Evolutionary conservation across 2,797 vertebrate species (phyloP), one percentile per base, ranked within the genome.

Genomic region (Gymnopithys bicolor): DNA sequence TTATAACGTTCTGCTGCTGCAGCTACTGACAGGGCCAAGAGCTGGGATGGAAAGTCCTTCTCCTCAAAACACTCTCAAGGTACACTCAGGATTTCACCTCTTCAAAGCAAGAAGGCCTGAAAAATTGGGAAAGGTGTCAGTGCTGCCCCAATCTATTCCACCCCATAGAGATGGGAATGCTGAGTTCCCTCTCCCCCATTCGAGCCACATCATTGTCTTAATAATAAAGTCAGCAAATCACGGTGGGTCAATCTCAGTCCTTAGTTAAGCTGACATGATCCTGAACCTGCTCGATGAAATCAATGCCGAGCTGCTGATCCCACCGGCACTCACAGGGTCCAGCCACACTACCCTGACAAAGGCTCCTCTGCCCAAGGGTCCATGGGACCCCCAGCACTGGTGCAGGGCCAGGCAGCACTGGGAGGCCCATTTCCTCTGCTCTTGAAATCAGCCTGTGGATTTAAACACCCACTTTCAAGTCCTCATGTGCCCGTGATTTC

Each of bases 11-110:
- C 94, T 68, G 87, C 89, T 88, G 84, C 82, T 82, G 63, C 80
- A 91, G 91, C 89, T 93, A 90, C 92, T 48, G 89, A 78, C 55
- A 55, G 51, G 94, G 94, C 92, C 84, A 66, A 89, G 84, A 86
- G 71, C 76, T 46, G 69, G 35, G 56, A 69, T 59, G 79, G 48
- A 51, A 88, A 94, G 37, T 60, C 68, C 37, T 92, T 79, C 90
- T 84, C 86, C 52, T 69, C 48, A 66, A 41, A 12, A 23, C 68
- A 77, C 41, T 55, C 37, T 52, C 76, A 69, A 93, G 55, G 67
- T 78, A 46, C 82, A 33, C 5, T 84, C 49, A 59, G 48, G 51
- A 82, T 84, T 93, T 86, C 32, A 92, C 39, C 73, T 81, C 71
- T 59, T 66, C n/a, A 13, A 78, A 56, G 66, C 10, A 78, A 73